phyloP scores from a whole-genome alignment of 1,140 invertebrate species.

The Belonocnema kinseyi region DNA sequence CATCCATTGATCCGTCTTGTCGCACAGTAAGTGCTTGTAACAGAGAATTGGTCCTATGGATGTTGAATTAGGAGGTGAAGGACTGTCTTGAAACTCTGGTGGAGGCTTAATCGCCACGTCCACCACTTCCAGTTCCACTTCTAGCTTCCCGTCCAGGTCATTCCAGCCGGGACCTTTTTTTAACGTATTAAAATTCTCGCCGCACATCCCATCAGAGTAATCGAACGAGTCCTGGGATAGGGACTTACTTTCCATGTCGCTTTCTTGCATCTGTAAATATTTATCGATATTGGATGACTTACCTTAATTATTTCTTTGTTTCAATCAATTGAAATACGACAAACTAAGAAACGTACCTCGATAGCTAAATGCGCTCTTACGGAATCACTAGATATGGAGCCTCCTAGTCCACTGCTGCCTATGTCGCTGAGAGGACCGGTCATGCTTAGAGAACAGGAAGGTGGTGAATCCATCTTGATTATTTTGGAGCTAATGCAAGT shows the following conservation, averaged over 20 bases:
- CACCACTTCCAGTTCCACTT: constrained; percentile 69
- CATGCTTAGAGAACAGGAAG: constrained; percentile 75
- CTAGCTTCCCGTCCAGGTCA: constrained; percentile 69
- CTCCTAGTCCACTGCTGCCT: constrained; percentile 74
- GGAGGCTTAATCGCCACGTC: constrained; percentile 84
- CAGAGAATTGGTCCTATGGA: constrained; percentile 63
- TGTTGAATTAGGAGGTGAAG: constrained; percentile 70
- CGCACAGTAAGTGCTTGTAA: constrained; percentile 50
- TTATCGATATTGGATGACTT: neutral
- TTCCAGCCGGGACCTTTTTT: constrained; percentile 84
- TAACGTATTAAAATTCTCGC: constrained; percentile 87
- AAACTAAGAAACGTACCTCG: constrained; percentile 60
- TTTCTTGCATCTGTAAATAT: constrained; percentile 78
- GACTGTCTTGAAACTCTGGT: constrained; percentile 85
- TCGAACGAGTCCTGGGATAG: constrained; percentile 81
- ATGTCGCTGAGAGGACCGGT: constrained; percentile 74
- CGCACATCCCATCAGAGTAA: constrained; percentile 83
- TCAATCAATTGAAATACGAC: too few species aligned
- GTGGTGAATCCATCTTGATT: constrained; percentile 75
- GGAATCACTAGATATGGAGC: constrained; percentile 74
- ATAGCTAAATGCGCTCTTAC: constrained; percentile 73
- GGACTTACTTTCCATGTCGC: constrained; percentile 80
- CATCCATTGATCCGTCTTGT: constrained; percentile 60
- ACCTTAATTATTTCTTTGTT: too few species aligned
- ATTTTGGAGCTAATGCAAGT: constrained; percentile 47